Conservation (phyloP, 2,113 vertebrate genomes). For the Oreochromis niloticus region DNA sequence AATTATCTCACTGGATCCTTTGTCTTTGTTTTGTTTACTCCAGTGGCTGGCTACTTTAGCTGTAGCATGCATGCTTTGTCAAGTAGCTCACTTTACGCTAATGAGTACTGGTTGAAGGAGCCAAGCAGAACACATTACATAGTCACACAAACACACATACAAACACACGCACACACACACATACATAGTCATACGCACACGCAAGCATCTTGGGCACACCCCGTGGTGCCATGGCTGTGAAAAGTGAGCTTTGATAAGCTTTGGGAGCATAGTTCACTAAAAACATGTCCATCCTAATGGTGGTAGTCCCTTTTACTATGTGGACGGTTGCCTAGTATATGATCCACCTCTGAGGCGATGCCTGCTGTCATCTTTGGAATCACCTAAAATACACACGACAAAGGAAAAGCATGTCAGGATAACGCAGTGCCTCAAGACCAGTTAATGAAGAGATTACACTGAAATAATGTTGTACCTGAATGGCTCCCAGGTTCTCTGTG, state of each 20-base stretch:
- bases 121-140: conserved; percentile 45
- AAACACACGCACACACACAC: conserved; percentile 21
- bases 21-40: background rate
- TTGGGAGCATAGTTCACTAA: conserved; percentile 42
- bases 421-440: background rate
- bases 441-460: background rate
- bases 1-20: background rate
- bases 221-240: conserved; percentile 63
- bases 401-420: background rate
- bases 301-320: conserved; percentile 92
- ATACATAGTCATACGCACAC: conserved; percentile 15
- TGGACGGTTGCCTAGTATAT: conserved; percentile 90
- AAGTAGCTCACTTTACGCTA: conserved; percentile 46
- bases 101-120: conserved; percentile 48
- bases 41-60: conserved; percentile 16
- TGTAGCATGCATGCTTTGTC: conserved; percentile 58
- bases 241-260: conserved; percentile 45
- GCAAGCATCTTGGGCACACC: conserved; percentile 43
- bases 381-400: conserved; percentile 72
- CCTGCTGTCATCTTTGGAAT: conserved; percentile 96
- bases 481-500: conserved; percentile 94
- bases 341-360: conserved; percentile 89
- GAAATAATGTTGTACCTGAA: conserved; percentile 73
- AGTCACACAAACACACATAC: conserved; percentile 29
- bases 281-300: conserved; percentile 46